Evolutionary conservation across 1,140 invertebrate genomes (phyloP).

Genomic region (Gryllus bimaculatus): DNA sequence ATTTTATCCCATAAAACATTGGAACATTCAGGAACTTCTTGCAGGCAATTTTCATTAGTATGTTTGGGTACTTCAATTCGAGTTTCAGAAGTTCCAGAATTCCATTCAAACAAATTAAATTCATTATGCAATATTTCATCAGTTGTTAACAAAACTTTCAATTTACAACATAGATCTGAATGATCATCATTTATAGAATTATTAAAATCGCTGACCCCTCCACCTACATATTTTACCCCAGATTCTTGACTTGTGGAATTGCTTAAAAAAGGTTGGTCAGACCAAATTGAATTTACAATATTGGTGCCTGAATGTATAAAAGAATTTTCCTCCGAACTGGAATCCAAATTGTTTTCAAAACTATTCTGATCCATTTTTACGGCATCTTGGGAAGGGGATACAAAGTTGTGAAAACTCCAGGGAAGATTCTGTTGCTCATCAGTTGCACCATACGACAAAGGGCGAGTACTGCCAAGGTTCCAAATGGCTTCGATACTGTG

Average conservation of each 20-base stretch:
- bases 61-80: not conserved
- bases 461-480: constrained; percentile 31
- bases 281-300: constrained; percentile 38
- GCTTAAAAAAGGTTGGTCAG: constrained; percentile 20
- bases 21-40: not conserved
- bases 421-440: constrained; percentile 38
- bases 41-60: not conserved
- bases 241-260: constrained; percentile 8
- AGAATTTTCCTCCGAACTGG: not conserved
- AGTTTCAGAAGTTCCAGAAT: not conserved
- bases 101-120: not conserved
- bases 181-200: not conserved
- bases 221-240: constrained; percentile 6
- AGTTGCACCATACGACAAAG: constrained; percentile 27
- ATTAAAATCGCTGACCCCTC: not conserved
- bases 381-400: constrained; percentile 40
- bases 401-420: constrained; percentile 46
- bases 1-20: not conserved
- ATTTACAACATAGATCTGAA: not conserved
- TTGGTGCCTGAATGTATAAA: constrained; percentile 32
- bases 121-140: not conserved
- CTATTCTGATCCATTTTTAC: constrained; percentile 28
- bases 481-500: constrained; percentile 53
- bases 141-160: not conserved
- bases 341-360: constrained; percentile 26